A percentile compares a stretch with the other conserved stretches of the same genome.
phyloP scores from a whole-genome alignment of 2,888 invertebrate species.

The Alloscopus bannaensis region DNA sequence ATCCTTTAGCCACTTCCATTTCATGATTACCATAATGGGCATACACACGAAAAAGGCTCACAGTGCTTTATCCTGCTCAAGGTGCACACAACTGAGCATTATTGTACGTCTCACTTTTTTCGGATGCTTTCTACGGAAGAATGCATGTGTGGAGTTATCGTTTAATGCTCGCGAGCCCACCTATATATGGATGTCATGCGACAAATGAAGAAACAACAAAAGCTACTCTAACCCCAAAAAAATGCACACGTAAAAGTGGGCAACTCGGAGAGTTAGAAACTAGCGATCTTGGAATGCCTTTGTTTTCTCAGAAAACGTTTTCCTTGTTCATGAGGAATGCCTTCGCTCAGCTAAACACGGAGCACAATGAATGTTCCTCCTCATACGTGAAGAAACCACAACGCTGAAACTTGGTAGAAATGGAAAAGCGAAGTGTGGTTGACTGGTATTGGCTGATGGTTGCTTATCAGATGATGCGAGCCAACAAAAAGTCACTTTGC shows the following conservation, averaged over 20 bases:
- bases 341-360: background rate
- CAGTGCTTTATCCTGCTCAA: no score
- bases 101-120: no score
- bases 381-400: background rate
- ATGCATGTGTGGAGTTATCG: no score
- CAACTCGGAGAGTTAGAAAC: slow-evolving; percentile 1
- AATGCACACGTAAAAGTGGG: slow-evolving; percentile 9
- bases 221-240: slow-evolving; percentile 17
- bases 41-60: no score
- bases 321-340: slow-evolving; percentile 1
- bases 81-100: no score
- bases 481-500: slow-evolving; percentile 8
- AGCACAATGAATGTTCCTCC: background rate
- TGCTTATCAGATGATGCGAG: slow-evolving; percentile 17
- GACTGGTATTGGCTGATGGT: background rate
- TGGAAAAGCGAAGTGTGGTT: slow-evolving; percentile 8
- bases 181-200: no score
- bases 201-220: no score
- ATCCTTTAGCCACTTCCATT: background rate
- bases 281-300: slow-evolving; percentile 43
- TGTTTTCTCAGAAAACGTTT: slow-evolving; percentile 45
- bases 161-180: no score
- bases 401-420: slow-evolving; percentile 22
- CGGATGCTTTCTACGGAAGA: no score
- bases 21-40: slow-evolving; percentile 20